A percentile compares a stretch with the other conserved stretches of the same genome.
phyloP scores from a whole-genome alignment of 2,888 invertebrate genomes.

The Thyatira batis region DNA sequence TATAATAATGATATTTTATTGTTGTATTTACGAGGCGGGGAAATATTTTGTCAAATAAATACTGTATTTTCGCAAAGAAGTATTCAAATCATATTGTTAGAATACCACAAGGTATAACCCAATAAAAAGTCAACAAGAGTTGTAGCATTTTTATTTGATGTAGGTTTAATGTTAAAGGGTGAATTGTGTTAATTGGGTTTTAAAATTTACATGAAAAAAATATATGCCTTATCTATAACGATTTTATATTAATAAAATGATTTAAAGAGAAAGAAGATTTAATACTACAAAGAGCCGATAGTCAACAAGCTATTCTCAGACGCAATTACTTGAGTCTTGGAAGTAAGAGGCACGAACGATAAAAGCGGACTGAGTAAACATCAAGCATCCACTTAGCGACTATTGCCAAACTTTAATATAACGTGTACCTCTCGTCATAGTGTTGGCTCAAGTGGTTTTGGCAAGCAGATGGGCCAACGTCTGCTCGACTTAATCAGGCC shows the following conservation, averaged over 20 bases:
- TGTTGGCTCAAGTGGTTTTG: slow-evolving; percentile 71
- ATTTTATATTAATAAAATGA: neutral
- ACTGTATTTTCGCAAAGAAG: neutral
- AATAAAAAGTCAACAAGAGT: slow-evolving; percentile 36
- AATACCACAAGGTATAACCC: slow-evolving; percentile 16
- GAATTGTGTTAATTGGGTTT: neutral
- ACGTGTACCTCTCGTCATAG: slow-evolving; percentile 46
- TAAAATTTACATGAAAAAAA: neutral
- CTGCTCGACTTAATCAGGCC: slow-evolving; percentile 70
- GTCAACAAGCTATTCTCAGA: slow-evolving; percentile 11
- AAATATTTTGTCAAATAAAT: neutral
- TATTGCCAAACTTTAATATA: slow-evolving; percentile 68
- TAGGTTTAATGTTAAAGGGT: neutral
- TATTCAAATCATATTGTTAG: slow-evolving; percentile 11
- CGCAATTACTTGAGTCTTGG: slow-evolving; percentile 39
- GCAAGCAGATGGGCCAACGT: slow-evolving; percentile 64
- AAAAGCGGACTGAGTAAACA: slow-evolving; percentile 49
- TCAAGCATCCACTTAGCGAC: slow-evolving; percentile 48
- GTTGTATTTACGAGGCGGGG: neutral
- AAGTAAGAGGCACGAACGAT: slow-evolving; percentile 33
- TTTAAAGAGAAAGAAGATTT: neutral
- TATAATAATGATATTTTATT: slow-evolving; percentile 13
- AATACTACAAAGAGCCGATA: neutral
- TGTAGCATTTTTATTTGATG: slow-evolving; percentile 46
- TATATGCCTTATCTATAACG: neutral